Evolutionary conservation across 2,113 vertebrate genomes (phyloP), one percentile per base, ranked within the genome.

Genomic region (Sebastes schlegelii): DNA sequence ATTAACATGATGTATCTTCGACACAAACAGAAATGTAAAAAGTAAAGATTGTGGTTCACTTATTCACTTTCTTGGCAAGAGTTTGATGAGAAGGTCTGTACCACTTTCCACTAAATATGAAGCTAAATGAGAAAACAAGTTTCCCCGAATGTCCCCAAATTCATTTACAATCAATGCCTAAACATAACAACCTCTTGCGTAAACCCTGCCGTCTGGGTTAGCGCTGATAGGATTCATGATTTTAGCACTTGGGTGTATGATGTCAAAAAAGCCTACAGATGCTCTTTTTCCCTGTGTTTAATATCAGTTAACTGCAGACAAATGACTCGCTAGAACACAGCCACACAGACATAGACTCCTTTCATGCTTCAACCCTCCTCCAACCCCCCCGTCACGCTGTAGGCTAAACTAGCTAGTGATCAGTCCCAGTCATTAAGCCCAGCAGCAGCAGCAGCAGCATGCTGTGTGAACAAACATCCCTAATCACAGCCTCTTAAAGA

Each of bases 401-500:
- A 86, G 95, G 94, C 96, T 95, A 92, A 88, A 92, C 79, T 86
- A 84, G 82, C 88, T 67, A 49, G 90, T 75, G 91, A 94, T 94
- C 86, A 87, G 90, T 90, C 91, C 86, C 89, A 90, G 85, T 92
- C 93, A 92, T 93, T 93, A 93, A 90, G 90, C 92, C 90, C 88
- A 83, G 92, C 83, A 91, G 86, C 85, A 89, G 81, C 90, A 73
- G 79, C 88, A 89, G 81, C 90, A 73, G 79, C 88, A 77, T 71
- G 92, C 90, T 89, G 92, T 91, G 93, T 92, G 92, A 94, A 92
- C 94, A 94, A 94, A 94, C 93, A 94, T 94, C 93, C 87, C 93
- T 94, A 97, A 98, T 98, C 97, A 97, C 95, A 96, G 92, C 95
- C 95, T 97, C 96, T 96, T 97, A 96, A 97, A 95, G 93, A 95